phyloP scores from a whole-genome alignment of 2,113 vertebrate genomes.

The Anolis carolinensis region DNA sequence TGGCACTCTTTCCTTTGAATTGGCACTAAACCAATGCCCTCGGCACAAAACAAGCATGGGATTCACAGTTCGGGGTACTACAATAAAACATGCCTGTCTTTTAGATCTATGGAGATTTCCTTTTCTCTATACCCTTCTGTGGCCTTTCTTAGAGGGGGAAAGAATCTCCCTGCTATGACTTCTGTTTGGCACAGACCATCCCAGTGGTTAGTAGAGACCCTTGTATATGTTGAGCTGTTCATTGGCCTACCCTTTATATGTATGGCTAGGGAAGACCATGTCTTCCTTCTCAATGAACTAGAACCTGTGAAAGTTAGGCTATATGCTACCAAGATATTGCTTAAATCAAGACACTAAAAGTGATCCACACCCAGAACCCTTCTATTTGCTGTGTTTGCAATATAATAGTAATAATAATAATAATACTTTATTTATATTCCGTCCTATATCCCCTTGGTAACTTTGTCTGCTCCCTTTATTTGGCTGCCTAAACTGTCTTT shows the following conservation, averaged over 20 bases:
- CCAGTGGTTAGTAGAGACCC: not conserved
- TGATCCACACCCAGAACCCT: no score
- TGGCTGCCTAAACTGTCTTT: no score
- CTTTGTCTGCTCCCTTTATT: no score
- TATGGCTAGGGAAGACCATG: not conserved
- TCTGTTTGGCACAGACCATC: not conserved
- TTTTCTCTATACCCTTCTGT: not conserved
- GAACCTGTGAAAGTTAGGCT: not conserved
- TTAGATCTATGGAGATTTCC: not conserved
- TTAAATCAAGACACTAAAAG: no score
- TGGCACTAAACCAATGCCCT: not conserved
- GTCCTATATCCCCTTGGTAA: no score
- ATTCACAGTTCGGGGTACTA: not conserved
- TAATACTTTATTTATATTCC: no score
- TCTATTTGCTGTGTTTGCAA: no score
- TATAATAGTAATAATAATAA: no score
- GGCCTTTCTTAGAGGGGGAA: not conserved
- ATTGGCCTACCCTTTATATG: not conserved
- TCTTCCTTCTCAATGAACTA: not conserved
- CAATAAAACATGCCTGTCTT: not conserved
- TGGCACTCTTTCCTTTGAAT: constrained; percentile 66
- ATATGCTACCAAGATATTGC: not conserved
- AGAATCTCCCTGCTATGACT: not conserved
- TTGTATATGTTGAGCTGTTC: not conserved
- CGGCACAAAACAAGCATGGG: rapidly evolving